Base-by-base conservation (phyloP, 2,113 vertebrate genomes). In the Ptilorrhoa leucosticta region DNA sequence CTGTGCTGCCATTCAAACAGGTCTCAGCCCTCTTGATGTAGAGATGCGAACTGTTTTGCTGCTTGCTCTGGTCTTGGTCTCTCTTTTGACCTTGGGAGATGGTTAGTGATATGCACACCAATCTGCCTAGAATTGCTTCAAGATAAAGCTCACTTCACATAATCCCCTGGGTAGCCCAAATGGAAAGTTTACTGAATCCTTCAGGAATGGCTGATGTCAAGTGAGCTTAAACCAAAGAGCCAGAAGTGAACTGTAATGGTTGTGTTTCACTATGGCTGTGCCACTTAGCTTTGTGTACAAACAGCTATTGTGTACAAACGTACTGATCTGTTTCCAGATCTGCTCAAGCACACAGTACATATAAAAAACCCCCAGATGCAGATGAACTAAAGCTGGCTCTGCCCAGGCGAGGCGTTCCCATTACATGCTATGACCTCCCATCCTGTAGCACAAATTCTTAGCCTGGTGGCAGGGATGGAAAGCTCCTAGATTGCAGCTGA, bases 181-280 rank as follows among this genome's bases (percentile, higher is more conserved):
- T 58, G 42, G 33, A 93, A 90, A 85, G 30, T 66, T 69, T 69
- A 80, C 54, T 24, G 56, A 88, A 90, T 77, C 42, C 63, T 77
- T 44, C 58, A 51, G 58, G 88, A 70, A 95, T 86, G 60, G 65
- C 10, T 83, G 28, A 69, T 58, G 31, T 66, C 2, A 0, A 76
- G 21, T 12, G 65, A 72, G 20, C 92, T 86, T 83, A 73, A 85
- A 90, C 10, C 24, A 44, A 61, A 71, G 57, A 58, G 22, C 21
- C 80, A 64, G 64, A 70, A 90, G 27, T 44, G 66, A 94, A 56
- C 53, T 44, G 27, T 26, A 51, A 47, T 65, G 2, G 2, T 22
- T 72, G 45, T 79, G 57, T 72, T 70, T 94, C 57, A 69, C 27
- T n/a, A n/a, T 80, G 84, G 33, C 35, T 54, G 54, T 45, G 33